These are phyloP conservation scores for Dissostichus mawsoni DNA, from an alignment of 2,113 vertebrate species.

Conservation along the genomic window DNA sequence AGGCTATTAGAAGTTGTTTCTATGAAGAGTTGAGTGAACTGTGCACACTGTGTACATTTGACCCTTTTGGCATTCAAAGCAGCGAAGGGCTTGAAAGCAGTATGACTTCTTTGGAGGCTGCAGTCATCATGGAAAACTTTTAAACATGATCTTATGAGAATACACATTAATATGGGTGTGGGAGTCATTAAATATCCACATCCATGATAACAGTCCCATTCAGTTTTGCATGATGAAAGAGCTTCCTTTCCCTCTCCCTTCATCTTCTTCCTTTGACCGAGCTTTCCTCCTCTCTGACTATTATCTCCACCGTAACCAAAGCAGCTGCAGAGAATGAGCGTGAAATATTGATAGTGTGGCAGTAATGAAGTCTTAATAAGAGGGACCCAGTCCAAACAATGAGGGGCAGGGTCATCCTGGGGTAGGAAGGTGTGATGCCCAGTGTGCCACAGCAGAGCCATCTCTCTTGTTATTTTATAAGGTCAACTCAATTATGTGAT, in stretches of 20 bases:
- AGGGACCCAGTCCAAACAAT: slow-evolving; percentile 56
- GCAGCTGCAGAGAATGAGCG: slow-evolving; percentile 45
- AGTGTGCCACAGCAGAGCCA: slow-evolving; percentile 54
- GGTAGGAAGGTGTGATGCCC: slow-evolving; percentile 43
- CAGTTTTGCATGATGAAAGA: slow-evolving; percentile 45
- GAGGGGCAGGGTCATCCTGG: slow-evolving; percentile 42
- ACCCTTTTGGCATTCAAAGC: neutral
- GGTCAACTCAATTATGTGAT: slow-evolving; percentile 81
- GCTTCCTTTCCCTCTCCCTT: slow-evolving; percentile 30
- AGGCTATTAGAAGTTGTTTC: slow-evolving; percentile 13
- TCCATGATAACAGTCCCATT: neutral
- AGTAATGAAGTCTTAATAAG: slow-evolving; percentile 73
- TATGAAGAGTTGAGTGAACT: slow-evolving; percentile 4
- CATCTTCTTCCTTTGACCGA: slow-evolving; percentile 51
- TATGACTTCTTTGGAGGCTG: slow-evolving; percentile 20
- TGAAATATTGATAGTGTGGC: slow-evolving; percentile 64
- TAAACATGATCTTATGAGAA: slow-evolving; percentile 20
- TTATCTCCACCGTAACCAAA: slow-evolving; percentile 36
- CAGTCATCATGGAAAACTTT: slow-evolving; percentile 14
- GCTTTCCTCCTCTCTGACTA: slow-evolving; percentile 29
- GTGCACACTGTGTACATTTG: slow-evolving; percentile 8
- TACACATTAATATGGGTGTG: slow-evolving; percentile 17
- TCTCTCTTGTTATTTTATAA: slow-evolving; percentile 80
- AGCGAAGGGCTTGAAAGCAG: slow-evolving; percentile 18
- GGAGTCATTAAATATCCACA: slow-evolving; percentile 10